These are phyloP conservation scores for Nyctereutes procyonoides DNA, from an alignment of 2,113 vertebrate genomes.

Conservation along the genomic window DNA sequence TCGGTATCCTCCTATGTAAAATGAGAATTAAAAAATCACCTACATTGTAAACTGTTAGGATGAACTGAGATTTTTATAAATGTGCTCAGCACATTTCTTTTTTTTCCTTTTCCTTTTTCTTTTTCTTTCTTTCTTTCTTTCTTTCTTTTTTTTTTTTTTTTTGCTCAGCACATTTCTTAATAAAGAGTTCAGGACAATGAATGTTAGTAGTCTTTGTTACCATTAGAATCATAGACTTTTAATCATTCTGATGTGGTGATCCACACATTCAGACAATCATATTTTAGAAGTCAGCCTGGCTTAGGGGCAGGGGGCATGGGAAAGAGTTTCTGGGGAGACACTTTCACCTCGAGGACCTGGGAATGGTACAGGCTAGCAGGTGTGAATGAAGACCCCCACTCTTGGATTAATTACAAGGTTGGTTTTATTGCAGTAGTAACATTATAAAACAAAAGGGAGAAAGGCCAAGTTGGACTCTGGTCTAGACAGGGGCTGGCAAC, in stretches of 20 bases:
- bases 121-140: too few species aligned
- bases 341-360: neutral
- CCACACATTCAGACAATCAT: neutral
- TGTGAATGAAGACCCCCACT: neutral
- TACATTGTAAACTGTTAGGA: neutral
- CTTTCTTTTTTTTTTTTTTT: too few species aligned
- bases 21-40: neutral
- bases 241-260: neutral
- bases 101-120: too few species aligned
- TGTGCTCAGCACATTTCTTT: neutral
- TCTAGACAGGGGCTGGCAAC: neutral
- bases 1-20: neutral
- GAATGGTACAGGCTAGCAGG: neutral
- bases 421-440: neutral
- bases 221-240: neutral
- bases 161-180: neutral
- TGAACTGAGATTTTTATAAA: neutral
- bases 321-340: neutral
- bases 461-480: neutral
- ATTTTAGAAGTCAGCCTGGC: neutral
- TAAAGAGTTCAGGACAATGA: neutral
- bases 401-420: neutral
- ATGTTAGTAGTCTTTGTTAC: neutral
- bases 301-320: neutral
- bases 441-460: constrained; percentile 29